Evolutionary conservation across 2,797 vertebrate species (phyloP).

Genomic region (Ptychadena robeensis): DNA sequence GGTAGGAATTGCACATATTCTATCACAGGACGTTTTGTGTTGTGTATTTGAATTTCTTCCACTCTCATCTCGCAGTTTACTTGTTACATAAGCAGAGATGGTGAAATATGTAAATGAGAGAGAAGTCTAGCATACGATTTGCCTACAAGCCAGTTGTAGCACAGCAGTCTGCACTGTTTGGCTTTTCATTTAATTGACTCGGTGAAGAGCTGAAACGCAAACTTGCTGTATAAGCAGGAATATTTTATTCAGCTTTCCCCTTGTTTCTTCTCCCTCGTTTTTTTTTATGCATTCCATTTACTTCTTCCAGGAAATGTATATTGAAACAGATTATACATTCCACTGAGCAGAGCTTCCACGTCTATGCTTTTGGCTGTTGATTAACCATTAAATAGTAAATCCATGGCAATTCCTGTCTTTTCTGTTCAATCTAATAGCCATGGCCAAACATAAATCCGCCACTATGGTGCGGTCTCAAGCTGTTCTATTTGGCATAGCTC

Average conservation of each 20-base stretch:
- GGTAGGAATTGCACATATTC: no score
- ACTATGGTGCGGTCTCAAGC: no score
- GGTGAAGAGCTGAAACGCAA: neutral
- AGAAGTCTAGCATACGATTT: slow-evolving; percentile 7
- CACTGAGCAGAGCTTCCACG: neutral
- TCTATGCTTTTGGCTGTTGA: neutral
- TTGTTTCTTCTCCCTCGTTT: neutral
- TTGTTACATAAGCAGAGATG: neutral
- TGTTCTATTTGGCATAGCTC: no score
- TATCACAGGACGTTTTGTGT: neutral
- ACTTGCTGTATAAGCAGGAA: slow-evolving; percentile 24
- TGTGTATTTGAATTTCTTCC: neutral
- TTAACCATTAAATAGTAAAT: neutral
- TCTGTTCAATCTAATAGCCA: neutral
- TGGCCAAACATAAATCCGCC: neutral
- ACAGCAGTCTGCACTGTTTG: slow-evolving; percentile 8
- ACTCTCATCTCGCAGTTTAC: neutral
- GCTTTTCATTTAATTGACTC: slow-evolving; percentile 19
- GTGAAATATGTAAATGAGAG: neutral
- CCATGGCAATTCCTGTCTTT: neutral
- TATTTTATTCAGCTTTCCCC: slow-evolving; percentile 9
- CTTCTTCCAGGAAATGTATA: slow-evolving; percentile 14
- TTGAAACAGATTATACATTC: neutral
- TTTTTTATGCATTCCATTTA: slow-evolving; percentile 18
- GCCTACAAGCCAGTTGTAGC: slow-evolving; percentile 2